Percentiles rank a stretch among this genome's conserved stretches.
phyloP scores from a whole-genome alignment of 2,888 invertebrate genomes.

The Pollenia amentaria region DNA sequence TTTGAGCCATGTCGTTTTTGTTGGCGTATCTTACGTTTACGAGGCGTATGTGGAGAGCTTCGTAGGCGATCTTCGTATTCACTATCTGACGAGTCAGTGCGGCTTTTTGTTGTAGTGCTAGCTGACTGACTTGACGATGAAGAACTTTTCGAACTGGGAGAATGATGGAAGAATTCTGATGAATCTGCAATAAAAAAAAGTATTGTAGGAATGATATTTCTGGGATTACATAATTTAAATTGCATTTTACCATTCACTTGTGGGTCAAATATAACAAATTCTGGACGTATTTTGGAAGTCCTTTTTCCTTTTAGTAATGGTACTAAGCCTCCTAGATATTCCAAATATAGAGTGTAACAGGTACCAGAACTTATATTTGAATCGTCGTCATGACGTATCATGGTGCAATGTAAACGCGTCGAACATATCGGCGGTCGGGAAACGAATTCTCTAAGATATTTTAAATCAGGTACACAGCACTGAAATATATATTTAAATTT shows the following conservation, averaged over 20 bases:
- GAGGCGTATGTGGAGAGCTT: constrained; percentile 91
- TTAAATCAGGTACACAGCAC: constrained; percentile 97
- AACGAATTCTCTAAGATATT: constrained; percentile 95
- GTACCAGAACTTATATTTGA: constrained; percentile 89
- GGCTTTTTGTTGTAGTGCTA: constrained; percentile 85
- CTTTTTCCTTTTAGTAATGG: constrained; percentile 97
- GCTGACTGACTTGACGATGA: constrained; percentile 85
- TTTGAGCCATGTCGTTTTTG: constrained; percentile 79
- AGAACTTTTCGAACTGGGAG: constrained; percentile 85
- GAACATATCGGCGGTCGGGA: constrained; percentile 94
- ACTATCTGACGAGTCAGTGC: constrained; percentile 88
- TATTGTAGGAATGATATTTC: not conserved
- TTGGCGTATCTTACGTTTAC: constrained; percentile 88
- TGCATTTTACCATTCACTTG: constrained; percentile 89
- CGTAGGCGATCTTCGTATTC: constrained; percentile 88
- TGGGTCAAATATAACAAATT: constrained; percentile 98
- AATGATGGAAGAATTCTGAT: constrained; percentile 84
- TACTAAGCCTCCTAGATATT: constrained; percentile 97
- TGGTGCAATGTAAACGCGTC: constrained; percentile 97
- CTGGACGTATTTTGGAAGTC: constrained; percentile 98
- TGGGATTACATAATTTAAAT: not conserved
- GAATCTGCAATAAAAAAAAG: constrained; percentile 76
- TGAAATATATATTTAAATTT: constrained; percentile 81
- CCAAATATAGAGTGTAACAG: constrained; percentile 95
- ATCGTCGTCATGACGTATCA: constrained; percentile 96